Evolutionary conservation across 2,113 vertebrate species (phyloP).

Genomic region (Ammodytes dubius): DNA sequence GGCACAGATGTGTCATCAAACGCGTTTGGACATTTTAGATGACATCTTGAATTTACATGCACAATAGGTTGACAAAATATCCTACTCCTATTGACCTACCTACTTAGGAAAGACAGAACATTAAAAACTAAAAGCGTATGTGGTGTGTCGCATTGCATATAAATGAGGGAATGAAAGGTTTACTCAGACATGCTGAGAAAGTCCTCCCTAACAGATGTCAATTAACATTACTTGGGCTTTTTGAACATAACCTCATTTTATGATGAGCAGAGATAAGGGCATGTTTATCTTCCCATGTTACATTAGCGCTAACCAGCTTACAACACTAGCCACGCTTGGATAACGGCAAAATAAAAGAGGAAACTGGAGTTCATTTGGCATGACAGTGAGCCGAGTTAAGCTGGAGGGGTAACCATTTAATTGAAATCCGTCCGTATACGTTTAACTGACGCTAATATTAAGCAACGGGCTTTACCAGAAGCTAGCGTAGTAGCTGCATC

Average conservation of each 20-base stretch:
- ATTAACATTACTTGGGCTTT: not conserved
- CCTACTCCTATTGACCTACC: not conserved
- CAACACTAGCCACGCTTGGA: not conserved
- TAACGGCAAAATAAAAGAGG: accelerated
- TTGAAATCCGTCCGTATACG: too few species aligned
- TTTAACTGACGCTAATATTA: not conserved
- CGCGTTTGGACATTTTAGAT: too few species aligned
- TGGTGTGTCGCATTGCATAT: not conserved
- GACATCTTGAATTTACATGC: not conserved
- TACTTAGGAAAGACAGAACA: not conserved
- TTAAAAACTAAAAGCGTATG: not conserved
- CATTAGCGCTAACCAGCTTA: not conserved
- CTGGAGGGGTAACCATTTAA: accelerated
- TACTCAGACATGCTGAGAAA: not conserved
- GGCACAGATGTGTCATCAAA: not conserved
- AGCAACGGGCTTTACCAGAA: accelerated
- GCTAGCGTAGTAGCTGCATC: not conserved
- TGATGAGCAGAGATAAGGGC: not conserved
- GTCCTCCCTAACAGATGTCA: not conserved
- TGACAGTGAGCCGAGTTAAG: not conserved
- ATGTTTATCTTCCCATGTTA: not conserved
- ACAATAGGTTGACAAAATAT: not conserved
- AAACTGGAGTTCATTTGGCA: not conserved
- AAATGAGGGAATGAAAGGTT: not conserved
- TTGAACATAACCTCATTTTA: not conserved